Percentiles rank a stretch among this genome's conserved stretches.
Conservation (phyloP, 2,888 invertebrate species). For the Drosophila nigricruria region DNA sequence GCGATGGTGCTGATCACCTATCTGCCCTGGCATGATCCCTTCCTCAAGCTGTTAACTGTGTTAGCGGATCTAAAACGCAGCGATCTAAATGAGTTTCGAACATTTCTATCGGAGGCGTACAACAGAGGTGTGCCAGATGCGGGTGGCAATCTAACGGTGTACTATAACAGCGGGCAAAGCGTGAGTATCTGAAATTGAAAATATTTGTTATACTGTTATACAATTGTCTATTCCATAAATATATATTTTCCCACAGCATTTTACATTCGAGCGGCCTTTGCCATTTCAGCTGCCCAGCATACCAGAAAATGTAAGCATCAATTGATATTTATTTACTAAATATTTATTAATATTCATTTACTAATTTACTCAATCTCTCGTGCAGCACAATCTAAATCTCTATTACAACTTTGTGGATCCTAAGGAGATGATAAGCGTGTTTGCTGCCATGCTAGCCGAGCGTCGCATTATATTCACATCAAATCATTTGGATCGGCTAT, state of each 20-base stretch:
- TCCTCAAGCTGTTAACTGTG: conserved; percentile 87
- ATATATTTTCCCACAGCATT: conserved; percentile 88
- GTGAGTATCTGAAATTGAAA: conserved; percentile 84
- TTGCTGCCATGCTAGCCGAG: conserved; percentile 98
- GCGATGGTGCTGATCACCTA: conserved; percentile 94
- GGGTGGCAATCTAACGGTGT: conserved; percentile 88
- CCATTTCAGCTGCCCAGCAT: conserved; percentile 95
- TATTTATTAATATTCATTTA: no score
- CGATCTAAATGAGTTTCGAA: conserved; percentile 79
- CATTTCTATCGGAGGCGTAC: conserved; percentile 89
- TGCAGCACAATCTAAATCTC: conserved; percentile 97
- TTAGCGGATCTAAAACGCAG: conserved; percentile 82
- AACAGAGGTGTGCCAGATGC: conserved; percentile 89
- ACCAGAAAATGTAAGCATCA: conserved; percentile 94
- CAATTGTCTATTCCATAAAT: background rate
- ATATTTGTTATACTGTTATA: background rate
- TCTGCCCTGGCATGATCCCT: conserved; percentile 98
- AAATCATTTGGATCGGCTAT: conserved; percentile 93
- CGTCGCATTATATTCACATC: conserved; percentile 97
- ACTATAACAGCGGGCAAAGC: conserved; percentile 87
- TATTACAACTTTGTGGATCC: conserved; percentile 99
- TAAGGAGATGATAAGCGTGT: conserved; percentile 97
- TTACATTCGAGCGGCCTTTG: conserved; percentile 92
- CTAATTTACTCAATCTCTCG: conserved; percentile 2
- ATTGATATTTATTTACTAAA: background rate